These are phyloP conservation scores for Oegoconia quadripuncta DNA, from an alignment of 2,888 invertebrate genomes.

Conservation along the genomic window DNA sequence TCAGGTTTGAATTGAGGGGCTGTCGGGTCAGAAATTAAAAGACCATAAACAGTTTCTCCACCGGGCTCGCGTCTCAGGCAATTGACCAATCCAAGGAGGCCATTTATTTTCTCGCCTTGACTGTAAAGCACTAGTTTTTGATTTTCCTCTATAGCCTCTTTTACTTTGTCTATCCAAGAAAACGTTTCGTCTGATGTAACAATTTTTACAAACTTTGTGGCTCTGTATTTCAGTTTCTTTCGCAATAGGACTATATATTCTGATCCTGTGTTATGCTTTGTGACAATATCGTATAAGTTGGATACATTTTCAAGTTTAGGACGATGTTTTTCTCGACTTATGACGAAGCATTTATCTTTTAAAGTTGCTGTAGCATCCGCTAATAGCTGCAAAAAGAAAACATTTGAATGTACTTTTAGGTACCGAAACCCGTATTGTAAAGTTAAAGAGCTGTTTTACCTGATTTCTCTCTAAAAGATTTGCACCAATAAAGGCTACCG, in stretches of 20 bases:
- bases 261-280: conserved; percentile 61
- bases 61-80: conserved; percentile 91
- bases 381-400: conserved; percentile 47
- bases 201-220: conserved; percentile 69
- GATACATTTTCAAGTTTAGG: conserved; percentile 60
- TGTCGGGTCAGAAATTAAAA: conserved; percentile 81
- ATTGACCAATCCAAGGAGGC: conserved; percentile 93
- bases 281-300: conserved; percentile 67
- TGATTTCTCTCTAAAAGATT: conserved; percentile 59
- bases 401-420: neutral
- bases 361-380: conserved; percentile 66
- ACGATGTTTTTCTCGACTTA: conserved; percentile 78
- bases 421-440: neutral
- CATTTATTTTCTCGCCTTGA: conserved; percentile 84
- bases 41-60: conserved; percentile 80
- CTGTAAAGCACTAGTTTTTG: conserved; percentile 82
- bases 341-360: conserved; percentile 80
- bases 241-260: conserved; percentile 77
- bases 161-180: conserved; percentile 74
- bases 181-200: conserved; percentile 55
- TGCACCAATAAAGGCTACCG: conserved; percentile 72
- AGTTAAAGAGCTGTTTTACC: neutral
- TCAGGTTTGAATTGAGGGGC: conserved; percentile 83
- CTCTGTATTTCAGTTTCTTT: conserved; percentile 61
- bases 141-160: conserved; percentile 57